These are phyloP conservation scores for Megalurothrips usitatus DNA, from an alignment of 2,888 invertebrate species.

Conservation along the genomic window DNA sequence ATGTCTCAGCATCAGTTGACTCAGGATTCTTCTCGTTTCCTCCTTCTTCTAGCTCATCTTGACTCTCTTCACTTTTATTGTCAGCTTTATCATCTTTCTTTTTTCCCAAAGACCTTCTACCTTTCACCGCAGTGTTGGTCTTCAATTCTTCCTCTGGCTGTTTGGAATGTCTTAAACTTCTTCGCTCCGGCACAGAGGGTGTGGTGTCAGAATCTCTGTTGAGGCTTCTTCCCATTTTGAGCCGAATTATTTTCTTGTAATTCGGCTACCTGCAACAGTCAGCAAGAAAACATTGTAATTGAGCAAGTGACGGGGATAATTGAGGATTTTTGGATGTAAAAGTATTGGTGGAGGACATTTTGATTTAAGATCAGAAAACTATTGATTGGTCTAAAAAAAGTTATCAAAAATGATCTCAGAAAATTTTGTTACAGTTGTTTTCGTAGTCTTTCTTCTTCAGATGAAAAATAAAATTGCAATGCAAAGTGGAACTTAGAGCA, in stretches of 20 bases:
- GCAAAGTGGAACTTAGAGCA: neutral
- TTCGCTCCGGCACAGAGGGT: neutral
- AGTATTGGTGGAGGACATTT: too few species aligned
- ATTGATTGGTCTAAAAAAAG: neutral
- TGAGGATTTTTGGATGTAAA: too few species aligned
- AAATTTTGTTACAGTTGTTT: neutral
- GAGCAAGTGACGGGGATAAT: too few species aligned
- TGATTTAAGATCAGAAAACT: neutral
- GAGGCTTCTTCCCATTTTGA: neutral
- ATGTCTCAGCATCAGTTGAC: neutral
- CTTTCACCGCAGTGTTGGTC: neutral
- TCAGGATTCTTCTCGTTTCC: neutral
- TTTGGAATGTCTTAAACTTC: neutral
- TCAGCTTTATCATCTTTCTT: neutral
- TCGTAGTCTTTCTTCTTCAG: too few species aligned
- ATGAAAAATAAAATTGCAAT: too few species aligned
- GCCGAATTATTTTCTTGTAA: neutral
- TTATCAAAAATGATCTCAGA: neutral
- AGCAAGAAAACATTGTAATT: too few species aligned
- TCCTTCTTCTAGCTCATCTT: neutral
- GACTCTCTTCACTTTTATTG: neutral
- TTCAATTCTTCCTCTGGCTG: neutral
- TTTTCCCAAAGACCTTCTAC: neutral
- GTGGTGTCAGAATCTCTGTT: neutral
- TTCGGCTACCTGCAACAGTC: too few species aligned